phyloP scores from a whole-genome alignment of 2,113 vertebrate genomes.

The Cyanistes caeruleus region DNA sequence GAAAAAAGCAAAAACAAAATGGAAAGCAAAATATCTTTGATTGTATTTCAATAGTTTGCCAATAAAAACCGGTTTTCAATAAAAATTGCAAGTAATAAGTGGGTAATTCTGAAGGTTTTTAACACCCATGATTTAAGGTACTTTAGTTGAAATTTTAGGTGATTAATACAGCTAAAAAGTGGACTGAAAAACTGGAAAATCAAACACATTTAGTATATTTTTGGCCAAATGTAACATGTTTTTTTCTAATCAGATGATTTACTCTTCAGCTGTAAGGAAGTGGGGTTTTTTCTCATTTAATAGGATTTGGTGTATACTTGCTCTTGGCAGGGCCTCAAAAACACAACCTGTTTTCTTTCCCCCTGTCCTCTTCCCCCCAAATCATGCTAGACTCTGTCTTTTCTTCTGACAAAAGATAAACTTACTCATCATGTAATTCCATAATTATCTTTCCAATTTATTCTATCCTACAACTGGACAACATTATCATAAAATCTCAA shows the following conservation, averaged over 20 bases:
- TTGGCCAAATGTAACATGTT: neutral
- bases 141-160: neutral
- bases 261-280: neutral
- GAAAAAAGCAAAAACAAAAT: neutral
- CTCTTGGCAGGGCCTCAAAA: neutral
- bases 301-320: neutral
- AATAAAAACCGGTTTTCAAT: neutral
- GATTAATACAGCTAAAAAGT: neutral
- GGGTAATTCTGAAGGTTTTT: neutral
- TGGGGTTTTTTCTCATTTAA: neutral
- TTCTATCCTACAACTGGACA: neutral
- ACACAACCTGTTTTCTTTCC: fast-evolving
- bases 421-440: neutral
- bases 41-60: neutral
- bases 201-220: neutral
- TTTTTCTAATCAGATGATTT: neutral
- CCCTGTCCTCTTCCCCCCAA: fast-evolving
- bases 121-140: neutral
- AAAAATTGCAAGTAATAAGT: neutral
- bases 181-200: neutral
- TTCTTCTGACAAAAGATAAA: neutral
- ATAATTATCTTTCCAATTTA: neutral
- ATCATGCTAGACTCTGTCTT: neutral
- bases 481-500: neutral
- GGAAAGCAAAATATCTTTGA: neutral